Evolutionary conservation across 2,888 invertebrate genomes (phyloP).

Genomic region (Autographa gamma): DNA sequence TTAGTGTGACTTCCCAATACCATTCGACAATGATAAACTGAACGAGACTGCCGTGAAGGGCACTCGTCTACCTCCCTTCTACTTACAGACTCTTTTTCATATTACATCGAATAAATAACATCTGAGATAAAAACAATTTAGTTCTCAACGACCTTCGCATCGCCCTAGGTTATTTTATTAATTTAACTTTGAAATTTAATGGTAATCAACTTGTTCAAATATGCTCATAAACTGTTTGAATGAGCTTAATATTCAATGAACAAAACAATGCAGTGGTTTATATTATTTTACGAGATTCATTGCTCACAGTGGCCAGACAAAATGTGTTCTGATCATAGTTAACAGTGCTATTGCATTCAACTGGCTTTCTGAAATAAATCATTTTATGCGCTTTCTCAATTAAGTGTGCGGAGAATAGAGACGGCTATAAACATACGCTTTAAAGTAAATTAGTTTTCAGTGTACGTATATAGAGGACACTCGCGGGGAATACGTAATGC

Average conservation of each 20-base stretch:
- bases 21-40: conserved; percentile 62
- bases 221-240: conserved; percentile 19
- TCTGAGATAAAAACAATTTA: conserved; percentile 28
- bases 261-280: conserved; percentile 5
- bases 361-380: conserved; percentile 8
- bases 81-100: conserved; percentile 45
- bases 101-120: conserved; percentile 38
- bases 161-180: conserved; percentile 3
- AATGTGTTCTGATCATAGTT: conserved; percentile 5
- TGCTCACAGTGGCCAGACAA: conserved; percentile 7
- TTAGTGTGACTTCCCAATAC: conserved; percentile 62
- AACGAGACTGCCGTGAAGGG: conserved; percentile 60
- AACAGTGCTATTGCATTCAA: background rate
- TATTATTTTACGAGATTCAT: conserved; percentile 12
- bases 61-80: conserved; percentile 61
- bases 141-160: conserved; percentile 12
- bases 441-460: conserved; percentile 68
- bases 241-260: conserved; percentile 15
- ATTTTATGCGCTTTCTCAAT: conserved; percentile 20
- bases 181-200: conserved; percentile 7
- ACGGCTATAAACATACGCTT: conserved; percentile 52
- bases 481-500: conserved; percentile 76
- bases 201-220: conserved; percentile 16
- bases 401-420: conserved; percentile 18
- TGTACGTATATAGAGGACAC: conserved; percentile 58